Evolutionary conservation across 1,140 invertebrate genomes (phyloP), one percentile per base, ranked within the genome.

Genomic region (Drosophila kepulauana): DNA sequence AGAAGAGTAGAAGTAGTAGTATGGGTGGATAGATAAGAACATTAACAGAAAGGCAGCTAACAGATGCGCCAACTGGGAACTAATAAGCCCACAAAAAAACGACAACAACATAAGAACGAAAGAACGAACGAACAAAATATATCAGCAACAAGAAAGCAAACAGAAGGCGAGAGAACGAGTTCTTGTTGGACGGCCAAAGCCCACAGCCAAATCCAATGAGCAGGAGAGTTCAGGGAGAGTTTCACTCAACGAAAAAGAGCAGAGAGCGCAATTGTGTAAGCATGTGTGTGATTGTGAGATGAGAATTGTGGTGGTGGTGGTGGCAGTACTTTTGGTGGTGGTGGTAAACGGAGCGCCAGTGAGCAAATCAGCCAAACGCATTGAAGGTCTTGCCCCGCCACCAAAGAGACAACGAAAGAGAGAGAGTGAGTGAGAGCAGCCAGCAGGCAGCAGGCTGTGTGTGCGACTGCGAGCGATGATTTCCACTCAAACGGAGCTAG

Each of bases 301-400:
- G 15, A 66, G 43, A 51, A 25, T 15, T 10, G 30, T 15, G 15
- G 46, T 76, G 15, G 62, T 80, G 64, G 64, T 78, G 62, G 73
- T 72, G 51, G 8, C 25, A n/a, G 43, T 33, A 54, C 45, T 62
- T 33, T 2, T 72, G 5, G 41, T 72, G 54, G 65, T 81, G 67
- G 43, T 76, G 61, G 35, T 69, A 65, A 64, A 61, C 63, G 57
- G 61, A 61, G 57, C 43, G 49, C 52, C 35, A 48, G 56, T 63
- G 75, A 75, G 76, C 82, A 87, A 87, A 87, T 89, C 89, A 91
- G 80, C 89, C 89, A 91, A 91, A 91, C 86, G 86, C 90, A 79
- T 84, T 78, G 84, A 81, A 92, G 87, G 87, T 92, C 91, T 92
- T 92, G 91, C 87, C 91, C 91, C 84, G 81, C 75, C 74, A 76